These are phyloP conservation scores for Gallinago nigripennis DNA, from an alignment of 2,797 vertebrate genomes.

Conservation along the genomic window DNA sequence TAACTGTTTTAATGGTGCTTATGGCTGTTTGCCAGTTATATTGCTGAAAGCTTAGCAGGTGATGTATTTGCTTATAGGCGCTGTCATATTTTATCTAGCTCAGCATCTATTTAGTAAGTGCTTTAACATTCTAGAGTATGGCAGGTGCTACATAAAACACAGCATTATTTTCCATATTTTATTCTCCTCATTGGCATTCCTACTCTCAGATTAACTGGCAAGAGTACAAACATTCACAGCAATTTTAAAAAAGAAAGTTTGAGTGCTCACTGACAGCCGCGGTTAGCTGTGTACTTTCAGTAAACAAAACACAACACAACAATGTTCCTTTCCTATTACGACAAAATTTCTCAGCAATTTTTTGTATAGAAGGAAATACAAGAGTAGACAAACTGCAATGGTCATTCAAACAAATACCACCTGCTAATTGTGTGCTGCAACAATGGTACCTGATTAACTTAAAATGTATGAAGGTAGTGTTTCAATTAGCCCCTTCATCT, in stretches of 20 bases:
- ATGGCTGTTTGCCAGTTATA: background rate
- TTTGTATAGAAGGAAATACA: background rate
- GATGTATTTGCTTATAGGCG: constrained; percentile 33
- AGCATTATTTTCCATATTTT: constrained; percentile 54
- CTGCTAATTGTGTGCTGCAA: background rate
- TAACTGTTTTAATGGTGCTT: background rate
- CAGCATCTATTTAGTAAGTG: constrained; percentile 32
- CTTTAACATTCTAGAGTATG: background rate
- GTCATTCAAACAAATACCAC: background rate
- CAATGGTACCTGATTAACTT: rapidly evolving
- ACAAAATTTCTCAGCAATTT: background rate
- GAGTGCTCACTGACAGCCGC: background rate
- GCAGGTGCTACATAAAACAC: constrained; percentile 44
- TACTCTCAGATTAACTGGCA: constrained; percentile 32
- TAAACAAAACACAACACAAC: background rate
- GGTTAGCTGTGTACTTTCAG: background rate
- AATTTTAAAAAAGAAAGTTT: background rate
- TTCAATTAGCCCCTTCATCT: background rate
- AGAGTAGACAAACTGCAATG: background rate
- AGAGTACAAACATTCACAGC: constrained; percentile 19
- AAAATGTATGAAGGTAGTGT: background rate
- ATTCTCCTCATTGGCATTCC: background rate
- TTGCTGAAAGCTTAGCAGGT: background rate
- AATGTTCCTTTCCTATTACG: background rate
- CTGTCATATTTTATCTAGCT: constrained; percentile 26